Percentiles rank a stretch among this genome's conserved stretches.
phyloP scores from a whole-genome alignment of 2,888 invertebrate species.

The Glyphotaelius pellucidus region DNA sequence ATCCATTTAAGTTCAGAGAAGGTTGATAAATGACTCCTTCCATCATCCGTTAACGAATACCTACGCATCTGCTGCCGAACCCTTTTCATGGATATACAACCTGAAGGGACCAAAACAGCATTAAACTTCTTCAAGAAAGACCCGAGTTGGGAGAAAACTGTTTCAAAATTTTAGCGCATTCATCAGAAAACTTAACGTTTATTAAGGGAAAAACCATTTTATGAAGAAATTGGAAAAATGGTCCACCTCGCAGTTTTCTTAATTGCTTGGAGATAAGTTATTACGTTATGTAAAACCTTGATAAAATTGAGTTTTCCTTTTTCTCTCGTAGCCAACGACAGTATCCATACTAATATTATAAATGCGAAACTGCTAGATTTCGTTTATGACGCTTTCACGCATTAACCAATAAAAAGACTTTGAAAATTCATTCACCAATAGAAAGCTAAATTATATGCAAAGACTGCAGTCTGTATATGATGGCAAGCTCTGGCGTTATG shows the following conservation, averaged over 20 bases:
- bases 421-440: too few relatives aligned
- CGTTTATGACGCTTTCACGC: too few relatives aligned
- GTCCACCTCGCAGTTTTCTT: not conserved
- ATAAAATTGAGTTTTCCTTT: not conserved
- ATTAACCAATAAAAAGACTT: too few relatives aligned
- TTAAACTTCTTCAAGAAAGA: not conserved
- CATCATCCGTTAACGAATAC: not conserved
- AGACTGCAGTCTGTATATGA: too few relatives aligned
- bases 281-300: not conserved
- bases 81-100: not conserved
- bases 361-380: too few relatives aligned
- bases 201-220: not conserved
- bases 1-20: not conserved
- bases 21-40: not conserved
- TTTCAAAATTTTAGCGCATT: not conserved
- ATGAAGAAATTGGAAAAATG: not conserved
- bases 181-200: not conserved
- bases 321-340: not conserved
- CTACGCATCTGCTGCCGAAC: conserved; percentile 2
- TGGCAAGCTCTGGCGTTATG: too few relatives aligned
- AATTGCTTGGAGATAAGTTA: not conserved
- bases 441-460: too few relatives aligned
- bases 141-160: not conserved
- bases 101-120: not conserved
- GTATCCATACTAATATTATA: too few relatives aligned